Base-by-base conservation (phyloP, 2,113 vertebrate species). In the Lethenteron camtschaticum region DNA sequence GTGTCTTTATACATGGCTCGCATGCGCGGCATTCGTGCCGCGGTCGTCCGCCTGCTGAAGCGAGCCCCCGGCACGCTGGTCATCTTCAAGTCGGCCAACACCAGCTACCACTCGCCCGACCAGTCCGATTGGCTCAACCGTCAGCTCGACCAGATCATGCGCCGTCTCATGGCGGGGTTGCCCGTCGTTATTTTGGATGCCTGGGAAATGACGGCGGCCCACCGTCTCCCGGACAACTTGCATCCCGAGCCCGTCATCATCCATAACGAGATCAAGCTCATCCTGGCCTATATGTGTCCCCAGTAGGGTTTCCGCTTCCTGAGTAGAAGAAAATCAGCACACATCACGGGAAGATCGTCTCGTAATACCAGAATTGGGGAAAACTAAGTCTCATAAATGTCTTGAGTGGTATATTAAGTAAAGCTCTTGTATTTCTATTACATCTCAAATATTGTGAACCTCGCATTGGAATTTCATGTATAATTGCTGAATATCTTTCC, bases 131-230 rank as follows among this genome's bases (percentile, higher is more conserved):
- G 94, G 94, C 95, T 81, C 76, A 89, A 86, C 9, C 80, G 83
- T 74, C 91, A 96, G 76, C 85, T 87, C 12, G 85, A 97, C 72
- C 68, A 75, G 57, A 75, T 92, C 73, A 87, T 96, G 72, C 83
- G 85, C 73, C 81, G 82, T 77, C 95, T 95, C 89, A 96, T 97
- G 81, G 84, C 81, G 74, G 85, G 86, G n/a, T 76, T 94, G 73
- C 81, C 82, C 9, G 84, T 96, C 12, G 79, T 84, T 72, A 79
- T 96, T 73, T 82, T 97, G 71, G 94, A 97, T 58, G 94, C 94
- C 68, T 96, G 94, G 91, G 86, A 96, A 73, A 97, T 96, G 90
- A 89, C 82, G 1, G 71, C 83, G 66, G 89, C 89, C 2, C 94
- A 96, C 75, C 81, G 82, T 73, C 80, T 84, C 55, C 88, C 89